A percentile compares a stretch with the other conserved stretches of the same genome.
Conservation (phyloP, 1,140 invertebrate species). For the Drosophila parabipectinata region DNA sequence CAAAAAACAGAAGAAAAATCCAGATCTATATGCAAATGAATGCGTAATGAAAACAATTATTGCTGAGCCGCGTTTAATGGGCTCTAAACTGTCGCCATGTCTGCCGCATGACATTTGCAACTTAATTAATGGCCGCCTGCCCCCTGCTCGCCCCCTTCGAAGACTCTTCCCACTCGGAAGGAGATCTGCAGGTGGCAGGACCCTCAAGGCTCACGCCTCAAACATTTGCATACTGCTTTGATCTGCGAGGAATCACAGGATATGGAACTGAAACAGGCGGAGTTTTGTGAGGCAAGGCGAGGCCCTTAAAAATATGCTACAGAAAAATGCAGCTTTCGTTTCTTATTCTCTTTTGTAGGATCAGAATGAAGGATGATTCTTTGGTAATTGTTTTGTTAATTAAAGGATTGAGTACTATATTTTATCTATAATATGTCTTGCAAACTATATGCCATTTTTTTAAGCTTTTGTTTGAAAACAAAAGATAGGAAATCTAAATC, state of each 20-base stretch:
- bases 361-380: neutral
- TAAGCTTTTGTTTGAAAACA: too few relatives aligned
- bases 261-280: neutral
- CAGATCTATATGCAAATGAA: constrained; percentile 58
- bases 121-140: constrained; percentile 74
- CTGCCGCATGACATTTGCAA: constrained; percentile 61
- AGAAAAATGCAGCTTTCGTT: neutral
- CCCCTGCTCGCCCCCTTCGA: neutral
- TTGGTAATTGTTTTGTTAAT: neutral
- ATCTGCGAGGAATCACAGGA: constrained; percentile 42
- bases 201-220: constrained; percentile 29
- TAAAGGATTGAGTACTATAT: neutral
- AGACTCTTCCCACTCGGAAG: constrained; percentile 20
- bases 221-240: constrained; percentile 72
- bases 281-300: neutral
- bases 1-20: neutral
- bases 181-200: constrained; percentile 44
- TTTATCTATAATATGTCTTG: too few relatives aligned
- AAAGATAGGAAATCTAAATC: too few relatives aligned
- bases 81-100: constrained; percentile 63
- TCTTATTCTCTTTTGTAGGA: neutral
- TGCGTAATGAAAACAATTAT: constrained; percentile 75
- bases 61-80: constrained; percentile 74
- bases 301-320: constrained; percentile 62
- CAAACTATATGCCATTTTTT: too few relatives aligned